Evolutionary conservation across 30 jellyfish, hydroid and myxozoan species (phyloP).

Genomic region (Hydra vulgaris): DNA sequence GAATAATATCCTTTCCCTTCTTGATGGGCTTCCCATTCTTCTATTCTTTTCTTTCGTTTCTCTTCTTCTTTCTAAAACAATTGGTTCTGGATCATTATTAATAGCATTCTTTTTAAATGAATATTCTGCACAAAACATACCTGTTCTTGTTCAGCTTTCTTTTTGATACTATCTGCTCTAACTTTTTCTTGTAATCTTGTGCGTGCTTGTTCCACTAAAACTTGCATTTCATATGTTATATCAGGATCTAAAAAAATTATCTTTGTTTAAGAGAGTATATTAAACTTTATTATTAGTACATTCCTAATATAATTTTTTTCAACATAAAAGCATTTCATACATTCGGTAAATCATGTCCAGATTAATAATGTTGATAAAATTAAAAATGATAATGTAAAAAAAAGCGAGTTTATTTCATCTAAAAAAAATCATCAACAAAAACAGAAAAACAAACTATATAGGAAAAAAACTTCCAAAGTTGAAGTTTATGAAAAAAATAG

Average conservation of each 20-base stretch:
- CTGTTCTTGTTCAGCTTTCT: conserved; percentile 35
- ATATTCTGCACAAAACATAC: neutral
- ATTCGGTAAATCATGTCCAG: too few relatives aligned
- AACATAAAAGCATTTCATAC: too few relatives aligned
- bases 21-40: conserved; percentile 89
- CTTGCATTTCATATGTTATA: conserved; percentile 43
- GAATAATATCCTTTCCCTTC: conserved; percentile 74
- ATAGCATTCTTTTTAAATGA: neutral
- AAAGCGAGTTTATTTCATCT: too few relatives aligned
- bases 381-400: too few relatives aligned
- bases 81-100: neutral
- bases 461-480: too few relatives aligned
- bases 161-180: conserved; percentile 39
- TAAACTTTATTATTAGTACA: too few relatives aligned
- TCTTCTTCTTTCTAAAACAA: conserved; percentile 47
- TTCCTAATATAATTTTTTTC: too few relatives aligned
- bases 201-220: conserved; percentile 66
- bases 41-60: conserved; percentile 55
- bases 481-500: too few relatives aligned
- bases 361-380: too few relatives aligned
- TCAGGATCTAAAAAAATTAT: conserved; percentile 74
- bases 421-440: too few relatives aligned
- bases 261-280: too few relatives aligned
- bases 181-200: conserved; percentile 41
- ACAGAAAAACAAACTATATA: too few relatives aligned